Evolutionary conservation across 2,113 vertebrate genomes (phyloP).

Genomic region (Nibea albiflora): DNA sequence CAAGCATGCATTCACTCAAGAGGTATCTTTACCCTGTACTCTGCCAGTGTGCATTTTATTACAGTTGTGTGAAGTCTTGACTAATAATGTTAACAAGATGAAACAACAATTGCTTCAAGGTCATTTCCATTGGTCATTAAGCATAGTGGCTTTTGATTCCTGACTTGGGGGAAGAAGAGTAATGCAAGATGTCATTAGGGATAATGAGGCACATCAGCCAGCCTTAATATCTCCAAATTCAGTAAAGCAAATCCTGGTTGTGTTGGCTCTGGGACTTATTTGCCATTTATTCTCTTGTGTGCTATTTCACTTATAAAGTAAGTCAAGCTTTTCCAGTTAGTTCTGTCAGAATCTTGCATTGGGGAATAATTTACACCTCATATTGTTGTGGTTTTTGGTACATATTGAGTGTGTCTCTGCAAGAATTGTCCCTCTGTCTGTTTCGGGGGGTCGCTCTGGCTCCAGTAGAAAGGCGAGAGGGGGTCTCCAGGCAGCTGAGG

Average conservation of each 20-base stretch:
- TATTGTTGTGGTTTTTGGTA: constrained; percentile 46
- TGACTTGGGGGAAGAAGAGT: constrained; percentile 19
- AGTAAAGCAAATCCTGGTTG: constrained; percentile 20
- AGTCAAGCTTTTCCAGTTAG: constrained; percentile 31
- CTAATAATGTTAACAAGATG: constrained; percentile 16
- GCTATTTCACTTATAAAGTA: constrained; percentile 39
- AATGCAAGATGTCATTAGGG: constrained; percentile 37
- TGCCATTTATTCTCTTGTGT: constrained; percentile 30
- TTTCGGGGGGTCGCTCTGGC: constrained; percentile 59
- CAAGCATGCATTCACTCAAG: not conserved
- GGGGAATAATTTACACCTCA: constrained; percentile 66
- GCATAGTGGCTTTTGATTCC: constrained; percentile 17
- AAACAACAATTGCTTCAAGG: constrained; percentile 24
- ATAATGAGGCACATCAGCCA: constrained; percentile 46
- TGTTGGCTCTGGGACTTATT: constrained; percentile 27
- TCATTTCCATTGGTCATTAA: constrained; percentile 42
- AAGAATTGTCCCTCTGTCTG: constrained; percentile 79
- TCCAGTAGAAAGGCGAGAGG: constrained; percentile 74
- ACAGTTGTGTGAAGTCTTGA: constrained; percentile 10
- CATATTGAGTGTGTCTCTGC: constrained; percentile 31
- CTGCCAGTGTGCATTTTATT: constrained; percentile 10
- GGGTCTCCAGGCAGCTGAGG: constrained; percentile 73
- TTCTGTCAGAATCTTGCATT: constrained; percentile 36
- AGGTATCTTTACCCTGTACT: constrained; percentile 2
- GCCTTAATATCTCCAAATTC: constrained; percentile 19